Evolutionary conservation across 2,113 vertebrate species (phyloP).

Genomic region (Pituophis catenifer): DNA sequence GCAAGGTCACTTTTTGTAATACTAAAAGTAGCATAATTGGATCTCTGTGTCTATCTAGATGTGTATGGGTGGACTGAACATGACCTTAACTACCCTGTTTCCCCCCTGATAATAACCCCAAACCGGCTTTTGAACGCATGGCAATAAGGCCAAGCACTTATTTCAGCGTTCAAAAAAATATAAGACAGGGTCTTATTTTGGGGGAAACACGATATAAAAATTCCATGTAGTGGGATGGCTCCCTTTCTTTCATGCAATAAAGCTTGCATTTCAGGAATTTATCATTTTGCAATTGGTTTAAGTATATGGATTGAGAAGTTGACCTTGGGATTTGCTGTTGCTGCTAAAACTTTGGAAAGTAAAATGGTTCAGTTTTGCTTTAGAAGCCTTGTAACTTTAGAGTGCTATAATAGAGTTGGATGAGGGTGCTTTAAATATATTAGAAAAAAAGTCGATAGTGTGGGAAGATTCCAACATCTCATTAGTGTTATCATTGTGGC

Average conservation of each 20-base stretch:
- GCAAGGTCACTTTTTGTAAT: constrained; percentile 24
- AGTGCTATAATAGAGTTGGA: not conserved
- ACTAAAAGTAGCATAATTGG: constrained; percentile 5
- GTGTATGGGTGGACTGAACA: not conserved
- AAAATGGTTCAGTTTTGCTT: not conserved
- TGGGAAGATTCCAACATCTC: not conserved
- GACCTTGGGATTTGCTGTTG: not conserved
- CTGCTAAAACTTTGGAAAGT: not conserved
- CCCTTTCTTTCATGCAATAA: not conserved
- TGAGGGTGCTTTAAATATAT: too few species aligned
- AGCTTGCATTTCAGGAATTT: not conserved
- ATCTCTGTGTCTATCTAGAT: not conserved
- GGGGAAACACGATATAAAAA: not conserved
- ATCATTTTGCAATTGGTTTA: not conserved
- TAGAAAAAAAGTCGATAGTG: not conserved
- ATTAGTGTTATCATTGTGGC: not conserved
- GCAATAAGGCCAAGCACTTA: too few species aligned
- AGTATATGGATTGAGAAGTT: not conserved
- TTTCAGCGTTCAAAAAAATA: too few species aligned
- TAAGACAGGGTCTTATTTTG: too few species aligned
- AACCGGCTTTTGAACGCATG: too few species aligned
- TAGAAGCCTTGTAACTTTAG: not conserved
- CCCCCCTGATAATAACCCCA: too few species aligned
- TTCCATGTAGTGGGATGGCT: not conserved
- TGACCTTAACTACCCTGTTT: not conserved